Base-by-base conservation (phyloP, 2,888 invertebrate genomes). In the Dendrolimus houi region DNA sequence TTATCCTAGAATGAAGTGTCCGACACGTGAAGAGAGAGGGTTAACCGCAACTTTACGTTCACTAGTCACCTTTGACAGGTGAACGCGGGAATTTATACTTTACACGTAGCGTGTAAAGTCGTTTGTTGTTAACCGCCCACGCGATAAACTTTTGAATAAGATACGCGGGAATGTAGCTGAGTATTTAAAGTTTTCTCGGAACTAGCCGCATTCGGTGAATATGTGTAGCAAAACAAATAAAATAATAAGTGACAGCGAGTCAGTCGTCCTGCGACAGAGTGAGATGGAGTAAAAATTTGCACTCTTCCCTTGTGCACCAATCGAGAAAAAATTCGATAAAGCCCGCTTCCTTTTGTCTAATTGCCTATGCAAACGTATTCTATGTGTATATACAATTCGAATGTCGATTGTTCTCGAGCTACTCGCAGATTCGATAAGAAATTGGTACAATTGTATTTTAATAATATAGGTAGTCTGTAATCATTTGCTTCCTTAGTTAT, bases 311-410 rank as follows among this genome's bases (percentile, higher is more conserved):
- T 84, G 83, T 83, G 84, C 83, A 82, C 81, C 82, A 85, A 84
- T 87, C 83, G 85, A 81, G 85, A 85, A 87, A 85, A 87, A 88
- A 87, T 87, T 87, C 87, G 86, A 87, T 87, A 87, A 87, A 82
- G 81, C 81, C 77, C 77, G 82, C 81, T 83, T 87, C 84, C 85
- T 83, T 84, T 85, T 83, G 80, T 86, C 84, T 87, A 87, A 87
- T 88, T 87, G 84, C 83, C 81, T 85, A 81, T 80, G 80, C 82
- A 83, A 79, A 82, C 75, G 71, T 85, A 84, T 79, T 74, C 59
- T 60, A 53, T 55, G 79, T 79, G 77, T 77, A 69, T 68, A 75
- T 75, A 13, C 14, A 14, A 14, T n/a, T 40, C n/a, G n/a, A n/a
- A 52, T 52, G 13, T 52, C 3, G 47, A n/a, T 10, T 53, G 7